Percentiles rank a stretch among this genome's conserved stretches.
Evolutionary conservation across 2,888 invertebrate genomes (phyloP).

Genomic region (Scaptodrosophila latifasciaeformis): DNA sequence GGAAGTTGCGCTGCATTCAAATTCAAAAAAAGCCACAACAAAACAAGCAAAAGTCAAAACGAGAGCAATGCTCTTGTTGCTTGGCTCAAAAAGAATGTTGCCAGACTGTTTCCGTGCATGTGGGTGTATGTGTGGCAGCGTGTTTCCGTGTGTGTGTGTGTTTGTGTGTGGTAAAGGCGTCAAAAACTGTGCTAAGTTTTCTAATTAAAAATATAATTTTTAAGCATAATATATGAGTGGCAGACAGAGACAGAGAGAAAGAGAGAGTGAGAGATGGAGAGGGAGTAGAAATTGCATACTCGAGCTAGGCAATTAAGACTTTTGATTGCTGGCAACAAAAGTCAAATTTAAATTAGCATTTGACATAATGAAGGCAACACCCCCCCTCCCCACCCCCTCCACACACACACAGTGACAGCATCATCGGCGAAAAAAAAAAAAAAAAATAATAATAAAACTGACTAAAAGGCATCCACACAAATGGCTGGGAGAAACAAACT

Average conservation of each 20-base stretch:
- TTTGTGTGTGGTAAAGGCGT: not conserved
- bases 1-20: no score
- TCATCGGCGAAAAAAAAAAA: slow-evolving; percentile 7
- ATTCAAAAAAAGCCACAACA: no score
- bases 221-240: slow-evolving; percentile 51
- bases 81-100: not conserved
- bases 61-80: not conserved
- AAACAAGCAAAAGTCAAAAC: no score
- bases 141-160: not conserved
- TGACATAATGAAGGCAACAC: slow-evolving; percentile 44
- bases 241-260: no score
- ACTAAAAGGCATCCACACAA: slow-evolving; percentile 10
- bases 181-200: slow-evolving; percentile 43
- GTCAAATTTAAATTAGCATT: slow-evolving; percentile 67
- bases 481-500: slow-evolving; percentile 9
- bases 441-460: not conserved
- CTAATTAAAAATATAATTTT: slow-evolving; percentile 63
- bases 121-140: no score
- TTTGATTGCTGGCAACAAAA: slow-evolving; percentile 44
- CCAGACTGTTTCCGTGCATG: no score
- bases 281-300: no score
- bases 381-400: no score
- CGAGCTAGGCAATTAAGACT: no score
- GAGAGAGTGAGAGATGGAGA: no score
- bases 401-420: slow-evolving; percentile 19